Conservation (phyloP, 2,888 invertebrate genomes). For the Spilarctia lutea region DNA sequence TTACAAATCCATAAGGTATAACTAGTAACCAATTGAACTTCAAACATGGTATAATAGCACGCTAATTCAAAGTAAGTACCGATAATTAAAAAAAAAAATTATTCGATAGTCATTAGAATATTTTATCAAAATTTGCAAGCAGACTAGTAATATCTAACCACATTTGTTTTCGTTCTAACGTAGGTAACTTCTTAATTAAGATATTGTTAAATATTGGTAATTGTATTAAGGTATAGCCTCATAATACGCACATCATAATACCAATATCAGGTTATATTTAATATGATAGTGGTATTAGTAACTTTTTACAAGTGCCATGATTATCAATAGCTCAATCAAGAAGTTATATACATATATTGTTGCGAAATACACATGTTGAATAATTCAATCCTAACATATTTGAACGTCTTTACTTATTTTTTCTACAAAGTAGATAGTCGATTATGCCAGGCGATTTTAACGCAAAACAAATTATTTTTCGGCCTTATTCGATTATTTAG, state of each 20-base stretch:
- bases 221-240: too few relatives aligned
- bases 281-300: too few relatives aligned
- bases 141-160: neutral
- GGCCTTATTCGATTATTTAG: conserved; percentile 19
- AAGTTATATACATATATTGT: conserved; percentile 40
- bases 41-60: neutral
- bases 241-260: too few relatives aligned
- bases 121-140: neutral
- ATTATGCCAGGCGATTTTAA: conserved; percentile 30
- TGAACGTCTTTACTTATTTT: conserved; percentile 32
- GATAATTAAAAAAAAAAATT: neutral
- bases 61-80: neutral
- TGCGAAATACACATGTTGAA: conserved; percentile 50
- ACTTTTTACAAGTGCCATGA: conserved; percentile 34
- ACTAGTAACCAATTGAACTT: neutral
- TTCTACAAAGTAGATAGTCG: conserved; percentile 31
- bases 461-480: conserved; percentile 15
- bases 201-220: too few relatives aligned
- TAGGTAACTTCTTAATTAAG: too few relatives aligned
- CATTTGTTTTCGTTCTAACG: neutral
- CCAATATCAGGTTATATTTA: too few relatives aligned
- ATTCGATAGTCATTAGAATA: neutral
- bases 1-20: neutral
- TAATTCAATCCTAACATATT: conserved; percentile 52
- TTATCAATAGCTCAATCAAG: conserved; percentile 24